Base-by-base conservation (phyloP, 2,888 invertebrate genomes). In the Xylocampa areola region DNA sequence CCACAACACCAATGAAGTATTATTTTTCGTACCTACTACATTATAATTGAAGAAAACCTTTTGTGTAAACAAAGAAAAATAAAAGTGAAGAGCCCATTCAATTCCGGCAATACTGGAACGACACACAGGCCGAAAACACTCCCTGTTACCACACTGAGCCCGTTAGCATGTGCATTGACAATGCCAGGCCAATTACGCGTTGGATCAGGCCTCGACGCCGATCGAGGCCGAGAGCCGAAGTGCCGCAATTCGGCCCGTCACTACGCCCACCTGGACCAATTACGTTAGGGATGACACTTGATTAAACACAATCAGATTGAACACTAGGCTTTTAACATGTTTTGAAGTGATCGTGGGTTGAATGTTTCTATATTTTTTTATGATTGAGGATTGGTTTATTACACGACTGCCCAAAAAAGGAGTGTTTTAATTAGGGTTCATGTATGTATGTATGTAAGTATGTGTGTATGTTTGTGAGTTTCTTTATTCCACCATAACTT, bases 151-250 rank as follows among this genome's bases (percentile, higher is more conserved):
- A 41, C 43, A 69, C 64, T 33, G 37, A 16, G 21, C 8, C 21
- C 21, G 69, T 63, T 55, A 64, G 65, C 65, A 66, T 64, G 64
- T 69, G 49, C 32, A 45, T 49, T 54, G 39, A 41, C 70, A 69
- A 69, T 45, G 49, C 49, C 44, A 27, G 25, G 49, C 64, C 65
- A 69, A 64, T 66, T 66, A 66, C 39, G 49, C n/a, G 21, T 27
- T 19, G 43, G 69, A 49, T 29, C 36, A 21, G 25, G 35, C 53
- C 47, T 16, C 21, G 57, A 36, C 36, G 13, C 21, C 41, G 41
- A 35, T 50, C 41, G 70, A 47, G 27, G 45, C 52, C 13, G 43
- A 47, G 41, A 40, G 25, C 48, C 16, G 41, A 21, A 25, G 19
- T 11, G 58, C 32, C 40, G 32, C 21, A 41, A 36, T n/a, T 59